phyloP scores from a whole-genome alignment of 2,797 vertebrate genomes.

The Artibeus jamaicensis region DNA sequence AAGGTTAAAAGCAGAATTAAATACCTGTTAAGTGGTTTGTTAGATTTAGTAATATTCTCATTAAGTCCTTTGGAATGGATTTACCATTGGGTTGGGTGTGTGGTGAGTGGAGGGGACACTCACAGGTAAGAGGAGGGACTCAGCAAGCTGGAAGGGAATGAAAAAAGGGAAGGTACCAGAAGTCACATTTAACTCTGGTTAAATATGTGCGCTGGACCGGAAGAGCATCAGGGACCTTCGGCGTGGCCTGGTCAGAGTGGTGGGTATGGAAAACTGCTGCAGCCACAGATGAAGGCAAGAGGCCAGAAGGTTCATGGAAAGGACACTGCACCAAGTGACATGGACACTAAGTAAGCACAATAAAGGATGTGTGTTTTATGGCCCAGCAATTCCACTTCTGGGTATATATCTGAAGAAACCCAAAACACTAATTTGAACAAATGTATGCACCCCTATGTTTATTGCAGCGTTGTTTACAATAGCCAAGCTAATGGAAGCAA shows the following conservation, averaged over 20 bases:
- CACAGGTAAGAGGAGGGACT: not conserved
- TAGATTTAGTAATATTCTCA: not conserved
- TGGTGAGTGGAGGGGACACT: not conserved
- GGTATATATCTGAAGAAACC: not conserved
- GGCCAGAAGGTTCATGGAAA: not conserved
- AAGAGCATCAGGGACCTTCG: not conserved
- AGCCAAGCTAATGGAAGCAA: not conserved
- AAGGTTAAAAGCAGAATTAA: not conserved
- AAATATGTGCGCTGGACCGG: not conserved
- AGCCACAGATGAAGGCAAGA: not conserved
- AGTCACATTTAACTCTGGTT: not conserved
- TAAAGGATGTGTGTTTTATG: not conserved
- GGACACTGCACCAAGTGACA: not conserved
- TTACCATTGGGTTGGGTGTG: not conserved
- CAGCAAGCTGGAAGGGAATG: not conserved
- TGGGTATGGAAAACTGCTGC: not conserved
- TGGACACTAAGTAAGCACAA: not conserved
- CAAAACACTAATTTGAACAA: not conserved
- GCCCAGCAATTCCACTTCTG: not conserved
- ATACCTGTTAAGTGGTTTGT: not conserved
- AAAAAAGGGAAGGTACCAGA: not conserved
- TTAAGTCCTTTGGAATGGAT: not conserved
- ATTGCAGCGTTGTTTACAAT: not conserved
- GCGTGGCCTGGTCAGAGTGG: not conserved
- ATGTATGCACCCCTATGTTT: not conserved